phyloP scores from a whole-genome alignment of 2,113 vertebrate genomes.

The Poicephalus meyeri region DNA sequence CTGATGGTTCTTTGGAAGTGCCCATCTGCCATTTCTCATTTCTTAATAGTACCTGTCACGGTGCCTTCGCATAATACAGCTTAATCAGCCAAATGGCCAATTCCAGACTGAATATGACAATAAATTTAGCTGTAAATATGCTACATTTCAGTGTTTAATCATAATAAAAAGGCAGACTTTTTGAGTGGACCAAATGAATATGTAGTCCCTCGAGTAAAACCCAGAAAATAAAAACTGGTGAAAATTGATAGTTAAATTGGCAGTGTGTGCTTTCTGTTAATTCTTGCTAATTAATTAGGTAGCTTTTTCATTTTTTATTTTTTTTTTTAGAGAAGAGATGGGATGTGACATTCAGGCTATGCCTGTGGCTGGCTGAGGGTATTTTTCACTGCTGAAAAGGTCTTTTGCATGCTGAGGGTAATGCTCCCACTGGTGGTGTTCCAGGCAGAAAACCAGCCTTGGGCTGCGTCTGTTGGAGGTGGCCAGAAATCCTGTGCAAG shows the following conservation, averaged over 20 bases:
- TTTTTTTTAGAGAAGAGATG: background rate
- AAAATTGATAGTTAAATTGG: background rate
- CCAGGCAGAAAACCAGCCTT: background rate
- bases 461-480: background rate
- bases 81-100: slow-evolving; percentile 30
- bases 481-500: background rate
- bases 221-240: background rate
- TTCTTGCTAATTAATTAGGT: background rate
- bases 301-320: no score
- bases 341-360: background rate
- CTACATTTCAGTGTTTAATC: background rate
- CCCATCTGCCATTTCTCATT: slow-evolving; percentile 29
- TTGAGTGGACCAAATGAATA: background rate
- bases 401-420: background rate
- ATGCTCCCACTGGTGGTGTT: background rate
- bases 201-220: background rate
- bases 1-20: background rate
- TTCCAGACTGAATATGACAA: slow-evolving; percentile 10
- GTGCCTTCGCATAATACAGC: background rate
- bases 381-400: background rate
- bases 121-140: slow-evolving; percentile 25
- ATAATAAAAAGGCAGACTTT: background rate
- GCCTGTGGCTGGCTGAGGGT: background rate
- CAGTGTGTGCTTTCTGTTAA: background rate
- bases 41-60: background rate